Evolutionary conservation across 2,113 vertebrate species (phyloP).

Genomic region (Mugil cephalus): DNA sequence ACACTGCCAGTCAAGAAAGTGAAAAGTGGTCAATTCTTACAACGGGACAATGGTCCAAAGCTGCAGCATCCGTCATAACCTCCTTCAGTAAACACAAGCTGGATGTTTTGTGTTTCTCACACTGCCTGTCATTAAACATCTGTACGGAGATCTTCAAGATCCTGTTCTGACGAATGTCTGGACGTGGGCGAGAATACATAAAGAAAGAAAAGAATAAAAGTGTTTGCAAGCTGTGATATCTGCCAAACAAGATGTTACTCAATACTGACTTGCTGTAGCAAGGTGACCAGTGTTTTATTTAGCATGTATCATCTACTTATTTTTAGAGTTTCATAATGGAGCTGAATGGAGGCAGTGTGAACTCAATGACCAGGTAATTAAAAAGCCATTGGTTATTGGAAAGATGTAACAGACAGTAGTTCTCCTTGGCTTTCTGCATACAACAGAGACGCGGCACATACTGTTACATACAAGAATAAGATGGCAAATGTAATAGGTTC

Average conservation of each 20-base stretch:
- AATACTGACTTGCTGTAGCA: no score
- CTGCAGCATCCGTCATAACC: not conserved
- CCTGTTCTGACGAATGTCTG: not conserved
- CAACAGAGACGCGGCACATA: not conserved
- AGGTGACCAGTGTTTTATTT: no score
- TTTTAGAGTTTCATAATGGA: not conserved
- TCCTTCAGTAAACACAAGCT: not conserved
- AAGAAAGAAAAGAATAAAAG: not conserved
- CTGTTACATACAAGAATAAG: not conserved
- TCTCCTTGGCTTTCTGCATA: conserved; percentile 7
- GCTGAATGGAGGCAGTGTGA: not conserved
- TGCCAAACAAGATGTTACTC: no score
- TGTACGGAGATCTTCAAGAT: not conserved
- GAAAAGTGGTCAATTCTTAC: not conserved
- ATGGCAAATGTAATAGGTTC: not conserved
- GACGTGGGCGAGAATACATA: not conserved
- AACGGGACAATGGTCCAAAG: not conserved
- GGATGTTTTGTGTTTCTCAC: not conserved
- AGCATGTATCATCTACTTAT: no score
- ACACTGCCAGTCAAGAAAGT: not conserved
- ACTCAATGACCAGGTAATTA: no score
- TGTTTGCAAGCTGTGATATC: no score
- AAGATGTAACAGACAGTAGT: conserved; percentile 25
- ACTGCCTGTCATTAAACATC: not conserved
- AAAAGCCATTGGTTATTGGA: not conserved